Percentiles rank a stretch among this genome's conserved stretches.
These are phyloP conservation scores for Acanthornis magna DNA, from an alignment of 2,797 vertebrate genomes.

Conservation along the genomic window DNA sequence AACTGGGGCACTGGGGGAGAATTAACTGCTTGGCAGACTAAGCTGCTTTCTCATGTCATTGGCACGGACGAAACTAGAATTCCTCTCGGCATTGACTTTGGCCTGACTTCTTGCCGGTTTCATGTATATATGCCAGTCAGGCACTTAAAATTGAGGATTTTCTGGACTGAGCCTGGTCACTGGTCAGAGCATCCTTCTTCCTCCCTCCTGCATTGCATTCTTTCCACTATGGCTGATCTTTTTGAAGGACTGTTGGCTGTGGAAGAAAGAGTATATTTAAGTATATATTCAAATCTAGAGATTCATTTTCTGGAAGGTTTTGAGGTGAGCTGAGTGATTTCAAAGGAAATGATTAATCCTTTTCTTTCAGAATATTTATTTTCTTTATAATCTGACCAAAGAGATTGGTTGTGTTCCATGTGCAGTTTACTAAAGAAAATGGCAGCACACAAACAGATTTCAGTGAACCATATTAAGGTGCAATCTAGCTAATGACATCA, in stretches of 20 bases:
- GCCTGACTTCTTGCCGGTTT: background rate
- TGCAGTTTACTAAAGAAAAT: background rate
- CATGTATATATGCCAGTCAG: background rate
- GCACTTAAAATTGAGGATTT: background rate
- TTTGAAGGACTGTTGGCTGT: background rate
- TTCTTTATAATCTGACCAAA: background rate
- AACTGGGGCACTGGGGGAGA: background rate
- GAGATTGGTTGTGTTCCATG: background rate
- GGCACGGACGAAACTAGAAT: background rate
- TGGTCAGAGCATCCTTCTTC: background rate
- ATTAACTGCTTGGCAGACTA: background rate
- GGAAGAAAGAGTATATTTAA: background rate
- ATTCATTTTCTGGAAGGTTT: background rate
- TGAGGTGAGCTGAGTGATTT: background rate
- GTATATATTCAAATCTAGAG: background rate
- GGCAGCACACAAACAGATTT: background rate
- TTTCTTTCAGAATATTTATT: background rate
- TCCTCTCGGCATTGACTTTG: background rate
- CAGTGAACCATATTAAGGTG: background rate
- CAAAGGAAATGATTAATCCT: background rate
- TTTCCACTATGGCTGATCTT: background rate
- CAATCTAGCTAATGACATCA: background rate
- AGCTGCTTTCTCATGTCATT: background rate
- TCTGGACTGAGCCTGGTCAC: background rate
- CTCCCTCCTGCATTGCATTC: background rate